Conservation (phyloP, 2,113 vertebrate genomes). For the Peromyscus californicus region DNA sequence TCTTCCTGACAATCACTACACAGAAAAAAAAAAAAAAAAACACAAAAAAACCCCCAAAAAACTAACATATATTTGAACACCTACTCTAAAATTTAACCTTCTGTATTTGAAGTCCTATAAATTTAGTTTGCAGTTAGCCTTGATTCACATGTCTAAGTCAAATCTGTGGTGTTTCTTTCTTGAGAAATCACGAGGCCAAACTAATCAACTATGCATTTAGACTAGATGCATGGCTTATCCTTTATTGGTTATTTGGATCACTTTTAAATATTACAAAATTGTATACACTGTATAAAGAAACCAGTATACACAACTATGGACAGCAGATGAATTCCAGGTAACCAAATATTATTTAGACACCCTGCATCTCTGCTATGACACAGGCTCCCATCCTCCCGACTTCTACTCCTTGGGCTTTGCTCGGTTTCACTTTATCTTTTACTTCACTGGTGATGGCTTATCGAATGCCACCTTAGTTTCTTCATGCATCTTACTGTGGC, state of each 20-base stretch:
- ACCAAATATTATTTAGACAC: neutral
- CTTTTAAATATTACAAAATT: constrained; percentile 16
- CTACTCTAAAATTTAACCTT: neutral
- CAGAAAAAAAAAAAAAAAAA: neutral
- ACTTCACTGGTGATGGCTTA: neutral
- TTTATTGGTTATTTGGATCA: neutral
- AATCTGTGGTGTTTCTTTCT: neutral
- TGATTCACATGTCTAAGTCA: neutral
- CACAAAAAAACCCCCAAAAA: too few relatives aligned
- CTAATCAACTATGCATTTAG: neutral
- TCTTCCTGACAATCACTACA: neutral
- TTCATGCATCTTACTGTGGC: neutral
- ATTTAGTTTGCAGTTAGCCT: neutral
- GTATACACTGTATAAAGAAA: neutral
- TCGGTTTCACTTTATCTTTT: neutral
- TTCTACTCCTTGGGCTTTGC: neutral
- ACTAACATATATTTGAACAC: neutral
- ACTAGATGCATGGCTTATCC: neutral
- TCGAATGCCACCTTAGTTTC: neutral
- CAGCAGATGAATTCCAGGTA: neutral
- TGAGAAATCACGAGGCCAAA: neutral
- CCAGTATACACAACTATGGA: neutral
- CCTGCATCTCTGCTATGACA: neutral
- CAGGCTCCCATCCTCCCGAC: too few relatives aligned
- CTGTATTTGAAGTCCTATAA: neutral